Evolutionary conservation across 2,888 invertebrate species (phyloP).

Genomic region (Blastobasis adustella): DNA sequence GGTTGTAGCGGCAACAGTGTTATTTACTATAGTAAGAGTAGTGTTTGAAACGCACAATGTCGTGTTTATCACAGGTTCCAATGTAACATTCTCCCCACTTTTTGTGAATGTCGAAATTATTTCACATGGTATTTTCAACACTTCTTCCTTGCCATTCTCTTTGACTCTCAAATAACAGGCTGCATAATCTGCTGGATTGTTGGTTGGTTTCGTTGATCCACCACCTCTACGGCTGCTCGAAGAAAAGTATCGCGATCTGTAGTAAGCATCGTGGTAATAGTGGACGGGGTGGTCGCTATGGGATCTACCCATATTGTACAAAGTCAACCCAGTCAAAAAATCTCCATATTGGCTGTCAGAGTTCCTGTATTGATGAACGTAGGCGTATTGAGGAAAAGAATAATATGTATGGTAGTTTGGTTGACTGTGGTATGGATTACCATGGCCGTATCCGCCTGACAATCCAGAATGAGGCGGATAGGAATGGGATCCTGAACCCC

Average conservation of each 20-base stretch:
- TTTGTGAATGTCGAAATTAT: conserved; percentile 59
- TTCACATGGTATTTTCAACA: conserved; percentile 58
- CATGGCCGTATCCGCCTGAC: conserved; percentile 12
- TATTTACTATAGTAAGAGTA: conserved; percentile 13
- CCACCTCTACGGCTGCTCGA: conserved; percentile 11
- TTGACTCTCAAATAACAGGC: conserved; percentile 44
- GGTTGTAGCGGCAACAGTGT: too few relatives aligned
- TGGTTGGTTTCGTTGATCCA: background rate
- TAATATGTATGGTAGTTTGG: conserved; percentile 25
- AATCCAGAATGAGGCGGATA: conserved; percentile 14
- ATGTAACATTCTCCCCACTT: conserved; percentile 26
- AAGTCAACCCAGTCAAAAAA: conserved; percentile 50
- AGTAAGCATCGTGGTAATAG: conserved; percentile 61
- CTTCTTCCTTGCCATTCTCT: conserved; percentile 38
- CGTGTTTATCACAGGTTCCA: conserved; percentile 23
- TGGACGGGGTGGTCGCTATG: conserved; percentile 41
- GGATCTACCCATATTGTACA: conserved; percentile 61
- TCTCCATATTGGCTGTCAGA: conserved; percentile 56
- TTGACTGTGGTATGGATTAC: too few relatives aligned
- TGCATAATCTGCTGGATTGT: conserved; percentile 19
- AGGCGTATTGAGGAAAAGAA: conserved; percentile 49
- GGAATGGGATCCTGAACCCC: too few relatives aligned
- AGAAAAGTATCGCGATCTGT: conserved; percentile 34
- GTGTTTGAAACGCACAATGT: conserved; percentile 44
- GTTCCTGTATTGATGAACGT: conserved; percentile 51